Percentiles rank a stretch among this genome's conserved stretches.
phyloP scores from a whole-genome alignment of 2,888 invertebrate genomes.

The Phortica okadai region DNA sequence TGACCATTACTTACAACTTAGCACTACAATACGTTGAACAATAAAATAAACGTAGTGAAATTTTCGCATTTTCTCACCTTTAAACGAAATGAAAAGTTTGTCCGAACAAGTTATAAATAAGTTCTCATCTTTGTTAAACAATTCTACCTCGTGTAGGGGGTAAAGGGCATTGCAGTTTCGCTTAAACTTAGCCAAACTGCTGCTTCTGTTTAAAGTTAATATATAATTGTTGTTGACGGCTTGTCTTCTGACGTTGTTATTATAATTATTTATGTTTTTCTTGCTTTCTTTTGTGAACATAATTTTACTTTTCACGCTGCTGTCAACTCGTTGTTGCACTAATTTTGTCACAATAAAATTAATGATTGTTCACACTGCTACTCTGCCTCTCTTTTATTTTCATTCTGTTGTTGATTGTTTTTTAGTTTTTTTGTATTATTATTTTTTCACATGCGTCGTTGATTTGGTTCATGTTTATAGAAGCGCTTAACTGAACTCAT shows the following conservation, averaged over 20 bases:
- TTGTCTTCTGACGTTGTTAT: conserved; percentile 12
- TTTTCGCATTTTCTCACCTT: no score
- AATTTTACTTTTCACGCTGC: conserved; percentile 20
- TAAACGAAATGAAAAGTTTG: no score
- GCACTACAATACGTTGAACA: no score
- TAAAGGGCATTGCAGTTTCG: no score
- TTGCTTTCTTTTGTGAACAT: neutral
- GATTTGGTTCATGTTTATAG: neutral
- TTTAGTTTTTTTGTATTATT: conserved; percentile 28
- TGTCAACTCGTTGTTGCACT: conserved; percentile 41
- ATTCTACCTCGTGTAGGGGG: neutral
- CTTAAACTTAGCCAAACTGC: neutral
- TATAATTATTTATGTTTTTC: conserved; percentile 16
- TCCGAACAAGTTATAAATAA: no score
- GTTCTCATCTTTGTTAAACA: neutral
- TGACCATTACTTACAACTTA: no score
- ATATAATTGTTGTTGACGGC: conserved; percentile 11
- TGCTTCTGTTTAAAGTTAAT: neutral
- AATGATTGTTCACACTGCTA: conserved; percentile 42
- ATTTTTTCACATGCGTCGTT: neutral
- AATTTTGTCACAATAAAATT: conserved; percentile 53
- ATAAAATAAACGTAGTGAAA: no score
- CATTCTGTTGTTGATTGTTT: conserved; percentile 35
- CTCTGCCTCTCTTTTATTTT: conserved; percentile 35
- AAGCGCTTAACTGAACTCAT: conserved; percentile 19